A percentile compares a stretch with the other conserved stretches of the same genome.
phyloP scores from a whole-genome alignment of 2,113 vertebrate species.

The Trichechus manatus region DNA sequence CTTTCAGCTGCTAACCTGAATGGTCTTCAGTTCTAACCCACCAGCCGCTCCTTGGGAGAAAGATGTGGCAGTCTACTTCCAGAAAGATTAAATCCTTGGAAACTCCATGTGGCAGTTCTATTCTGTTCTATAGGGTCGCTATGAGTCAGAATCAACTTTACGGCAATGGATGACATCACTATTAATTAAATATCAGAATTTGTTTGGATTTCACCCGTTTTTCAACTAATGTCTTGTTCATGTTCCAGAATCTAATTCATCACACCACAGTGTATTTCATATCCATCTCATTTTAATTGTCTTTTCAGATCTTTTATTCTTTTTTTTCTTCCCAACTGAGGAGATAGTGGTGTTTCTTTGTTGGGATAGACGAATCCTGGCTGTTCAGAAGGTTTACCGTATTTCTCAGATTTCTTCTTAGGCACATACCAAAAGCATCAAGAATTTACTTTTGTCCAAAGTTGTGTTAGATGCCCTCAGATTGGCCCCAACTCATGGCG shows the following conservation, averaged over 20 bases:
- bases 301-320: not conserved
- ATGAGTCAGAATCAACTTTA: too few relatives aligned
- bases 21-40: too few relatives aligned
- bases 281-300: not conserved
- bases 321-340: not conserved
- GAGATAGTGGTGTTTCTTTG: not conserved
- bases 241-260: not conserved
- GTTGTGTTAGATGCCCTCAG: not conserved
- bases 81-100: too few relatives aligned
- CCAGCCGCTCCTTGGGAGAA: too few relatives aligned
- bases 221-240: not conserved
- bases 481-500: too few relatives aligned
- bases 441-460: conserved; percentile 15
- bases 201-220: not conserved
- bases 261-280: not conserved
- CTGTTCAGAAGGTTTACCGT: not conserved
- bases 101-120: too few relatives aligned
- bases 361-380: not conserved
- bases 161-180: not conserved
- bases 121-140: too few relatives aligned
- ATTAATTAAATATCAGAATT: not conserved
- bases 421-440: not conserved
- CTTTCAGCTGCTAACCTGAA: too few relatives aligned
- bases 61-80: too few relatives aligned
- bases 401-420: not conserved